Percentiles rank a stretch among this genome's conserved stretches.
Evolutionary conservation across 2,113 vertebrate genomes (phyloP).

Genomic region (Chloroceryle aenea): DNA sequence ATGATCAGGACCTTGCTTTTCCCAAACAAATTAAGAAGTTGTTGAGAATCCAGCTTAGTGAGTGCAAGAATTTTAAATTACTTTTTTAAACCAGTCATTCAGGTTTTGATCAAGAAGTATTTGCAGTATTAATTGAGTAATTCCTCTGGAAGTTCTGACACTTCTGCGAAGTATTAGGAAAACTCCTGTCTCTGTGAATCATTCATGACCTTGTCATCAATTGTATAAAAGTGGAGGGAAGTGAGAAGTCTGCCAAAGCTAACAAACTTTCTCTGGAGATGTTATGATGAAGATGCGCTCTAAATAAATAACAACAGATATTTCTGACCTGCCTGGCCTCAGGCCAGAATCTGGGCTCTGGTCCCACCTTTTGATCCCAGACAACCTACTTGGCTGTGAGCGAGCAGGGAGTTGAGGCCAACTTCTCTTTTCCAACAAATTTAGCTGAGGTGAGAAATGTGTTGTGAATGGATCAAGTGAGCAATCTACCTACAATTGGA

Average conservation of each 20-base stretch:
- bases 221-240: not conserved
- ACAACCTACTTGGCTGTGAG: fast-evolving
- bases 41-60: not conserved
- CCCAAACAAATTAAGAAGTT: not conserved
- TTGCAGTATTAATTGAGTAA: not conserved
- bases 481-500: not conserved
- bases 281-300: not conserved
- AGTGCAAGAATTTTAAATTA: not conserved
- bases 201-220: not conserved
- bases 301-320: not conserved
- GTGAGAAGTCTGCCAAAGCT: not conserved
- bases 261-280: not conserved
- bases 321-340: not conserved
- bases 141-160: not conserved
- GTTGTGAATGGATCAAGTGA: fast-evolving
- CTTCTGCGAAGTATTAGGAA: not conserved
- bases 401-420: fast-evolving
- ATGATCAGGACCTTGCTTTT: not conserved
- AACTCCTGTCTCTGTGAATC: not conserved
- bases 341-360: not conserved
- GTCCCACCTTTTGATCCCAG: not conserved
- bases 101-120: not conserved
- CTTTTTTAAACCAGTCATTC: not conserved
- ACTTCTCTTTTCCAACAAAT: not conserved
- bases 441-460: not conserved